Percentiles rank a stretch among this genome's conserved stretches.
These are phyloP conservation scores for Drosophila parvula DNA, from an alignment of 1,140 invertebrate genomes.

Conservation along the genomic window DNA sequence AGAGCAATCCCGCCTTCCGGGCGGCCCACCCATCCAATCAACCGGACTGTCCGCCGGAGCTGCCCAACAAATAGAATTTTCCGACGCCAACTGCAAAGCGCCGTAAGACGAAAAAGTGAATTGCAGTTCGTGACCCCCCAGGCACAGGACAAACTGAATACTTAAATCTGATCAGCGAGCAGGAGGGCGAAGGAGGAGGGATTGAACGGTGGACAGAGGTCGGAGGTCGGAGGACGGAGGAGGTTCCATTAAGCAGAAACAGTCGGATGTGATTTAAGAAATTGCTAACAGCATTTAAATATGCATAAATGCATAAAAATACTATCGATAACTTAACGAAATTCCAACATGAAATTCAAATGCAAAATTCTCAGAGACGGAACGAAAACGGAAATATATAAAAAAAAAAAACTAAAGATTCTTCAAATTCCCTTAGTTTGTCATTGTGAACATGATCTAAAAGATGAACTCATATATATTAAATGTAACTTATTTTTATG, in stretches of 20 bases:
- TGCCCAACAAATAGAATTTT: slow-evolving; percentile 88
- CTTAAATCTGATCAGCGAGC: slow-evolving; percentile 36
- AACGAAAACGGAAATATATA: slow-evolving; percentile 28
- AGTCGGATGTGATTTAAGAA: slow-evolving; percentile 79
- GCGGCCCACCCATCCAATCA: slow-evolving; percentile 94
- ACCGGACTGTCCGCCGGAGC: slow-evolving; percentile 95
- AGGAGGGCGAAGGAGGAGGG: slow-evolving; percentile 8
- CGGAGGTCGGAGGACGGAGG: slow-evolving; percentile 13
- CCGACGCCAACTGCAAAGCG: slow-evolving; percentile 83
- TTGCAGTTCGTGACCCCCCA: slow-evolving; percentile 72
- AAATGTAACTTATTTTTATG: slow-evolving; percentile 77
- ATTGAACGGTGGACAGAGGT: background rate
- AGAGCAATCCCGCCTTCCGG: slow-evolving; percentile 94
- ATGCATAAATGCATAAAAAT: slow-evolving; percentile 80
- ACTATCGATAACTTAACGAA: slow-evolving; percentile 61
- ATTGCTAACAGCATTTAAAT: slow-evolving; percentile 82
- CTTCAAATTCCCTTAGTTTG: slow-evolving; percentile 60
- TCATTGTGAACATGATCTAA: slow-evolving; percentile 77
- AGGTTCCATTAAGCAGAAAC: slow-evolving; percentile 64
- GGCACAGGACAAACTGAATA: slow-evolving; percentile 46
- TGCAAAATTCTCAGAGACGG: slow-evolving; percentile 52
- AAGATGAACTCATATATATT: slow-evolving; percentile 72
- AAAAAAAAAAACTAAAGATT: slow-evolving; percentile 44
- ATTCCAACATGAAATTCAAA: slow-evolving; percentile 50
- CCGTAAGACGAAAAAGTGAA: slow-evolving; percentile 81